Conservation (phyloP, 2,113 vertebrate genomes). For the Mustela lutreola region DNA sequence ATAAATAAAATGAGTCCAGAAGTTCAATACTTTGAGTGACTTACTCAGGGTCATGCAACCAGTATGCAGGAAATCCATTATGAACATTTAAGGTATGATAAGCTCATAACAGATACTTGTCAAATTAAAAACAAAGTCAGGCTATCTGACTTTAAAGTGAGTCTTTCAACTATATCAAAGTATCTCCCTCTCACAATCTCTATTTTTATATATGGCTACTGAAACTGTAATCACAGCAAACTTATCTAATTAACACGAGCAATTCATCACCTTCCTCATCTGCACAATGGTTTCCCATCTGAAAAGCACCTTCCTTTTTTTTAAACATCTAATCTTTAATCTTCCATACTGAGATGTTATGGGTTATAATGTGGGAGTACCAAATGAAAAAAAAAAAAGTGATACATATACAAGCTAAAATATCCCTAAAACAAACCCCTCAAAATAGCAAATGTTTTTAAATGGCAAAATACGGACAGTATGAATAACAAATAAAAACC, state of each 20-base stretch:
- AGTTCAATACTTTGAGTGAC: constrained; percentile 1
- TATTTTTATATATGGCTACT: constrained; percentile 36
- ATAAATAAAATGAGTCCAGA: constrained; percentile 31
- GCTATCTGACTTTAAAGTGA: neutral
- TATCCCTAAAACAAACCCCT: neutral
- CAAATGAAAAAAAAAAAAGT: neutral
- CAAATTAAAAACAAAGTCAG: constrained; percentile 28
- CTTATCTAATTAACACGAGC: neutral
- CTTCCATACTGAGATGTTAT: neutral
- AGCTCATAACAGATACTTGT: neutral
- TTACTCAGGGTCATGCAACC: neutral
- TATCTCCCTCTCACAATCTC: neutral
- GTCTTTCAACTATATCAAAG: neutral
- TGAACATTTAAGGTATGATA: neutral
- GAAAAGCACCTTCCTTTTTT: neutral
- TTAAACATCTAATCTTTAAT: constrained; percentile 27
- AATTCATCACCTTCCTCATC: neutral
- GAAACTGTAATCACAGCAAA: constrained; percentile 44
- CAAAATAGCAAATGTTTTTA: neutral
- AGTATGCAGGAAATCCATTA: neutral
- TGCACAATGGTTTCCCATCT: neutral
- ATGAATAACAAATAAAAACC: neutral
- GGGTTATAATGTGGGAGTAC: neutral
- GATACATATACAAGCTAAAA: neutral
- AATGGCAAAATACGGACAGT: neutral